Evolutionary conservation across 2,888 invertebrate genomes (phyloP), one percentile per base, ranked within the genome.

Genomic region (Prostheceraeus crozeri): DNA sequence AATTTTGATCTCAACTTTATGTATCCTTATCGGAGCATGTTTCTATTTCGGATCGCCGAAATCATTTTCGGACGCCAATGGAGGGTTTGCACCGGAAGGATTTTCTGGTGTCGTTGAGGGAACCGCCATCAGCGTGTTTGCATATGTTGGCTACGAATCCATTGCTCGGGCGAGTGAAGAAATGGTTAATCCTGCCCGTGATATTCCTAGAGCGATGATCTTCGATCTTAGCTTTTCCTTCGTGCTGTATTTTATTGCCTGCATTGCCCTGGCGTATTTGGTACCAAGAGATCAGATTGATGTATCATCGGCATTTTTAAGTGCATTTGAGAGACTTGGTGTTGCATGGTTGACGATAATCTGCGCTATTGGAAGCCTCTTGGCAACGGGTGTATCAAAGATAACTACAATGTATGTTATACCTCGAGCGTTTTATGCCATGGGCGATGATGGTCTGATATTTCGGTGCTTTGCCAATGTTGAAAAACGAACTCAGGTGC

Each of bases 381-480:
- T 61, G 3, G 61, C 61, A 6, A 60, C 59, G 11, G 61, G 61
- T 2, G 60, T 59, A n/a, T n/a, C 52, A n/a, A 61, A 61, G 35
- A 23, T 61, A 14, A 54, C 59, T 16, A 36, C 23, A 2, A 48
- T 61, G 52, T 61, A 27, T 54, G 52, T 61, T 16, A 46, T 61
- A 21, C 61, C 61, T 14, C 11, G 61, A 31, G 16, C 53, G 25
- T 21, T 61, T 16, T 61, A 61, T 25, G 27, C 52, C 14, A 59
- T 61, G 59, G 61, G 59, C 10, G 4, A 19, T 6, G 61, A 61
- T 48, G 61, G 61, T 14, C 27, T 61, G 1, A 11, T 61, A n/a
- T 61, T 61, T 33, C 35, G 21, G 14, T 61, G 23, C 25, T 23
- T 61, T 1, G 60, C 31, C 23, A 35, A 61, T 35, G 30, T 61